phyloP scores from a whole-genome alignment of 1,140 invertebrate species.

The Caenorhabditis remanei region DNA sequence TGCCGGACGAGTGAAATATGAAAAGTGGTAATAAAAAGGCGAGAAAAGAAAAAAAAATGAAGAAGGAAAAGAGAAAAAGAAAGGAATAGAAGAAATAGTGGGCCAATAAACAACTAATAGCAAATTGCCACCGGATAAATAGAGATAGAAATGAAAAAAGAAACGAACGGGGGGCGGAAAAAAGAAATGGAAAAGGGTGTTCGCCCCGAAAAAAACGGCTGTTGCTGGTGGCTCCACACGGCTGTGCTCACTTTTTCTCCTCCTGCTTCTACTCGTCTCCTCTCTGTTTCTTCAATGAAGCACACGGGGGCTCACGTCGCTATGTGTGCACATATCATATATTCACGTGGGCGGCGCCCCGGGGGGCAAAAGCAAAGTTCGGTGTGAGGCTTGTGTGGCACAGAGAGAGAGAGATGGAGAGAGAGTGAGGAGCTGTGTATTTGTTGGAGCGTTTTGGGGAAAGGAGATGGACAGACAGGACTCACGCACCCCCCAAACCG shows the following conservation, averaged over 20 bases:
- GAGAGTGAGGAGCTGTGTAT: slow-evolving; percentile 5
- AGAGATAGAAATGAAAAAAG: no score
- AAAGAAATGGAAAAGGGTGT: slow-evolving; percentile 22
- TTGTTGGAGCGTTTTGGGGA: slow-evolving; percentile 1
- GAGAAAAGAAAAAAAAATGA: neutral
- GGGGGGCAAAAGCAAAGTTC: slow-evolving; percentile 50
- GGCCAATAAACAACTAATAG: slow-evolving; percentile 3
- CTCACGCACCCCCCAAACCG: neutral
- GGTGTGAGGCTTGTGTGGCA: neutral
- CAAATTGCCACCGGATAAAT: neutral
- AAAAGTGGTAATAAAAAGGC: neutral
- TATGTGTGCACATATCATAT: slow-evolving; percentile 56
- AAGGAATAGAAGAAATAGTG: neutral
- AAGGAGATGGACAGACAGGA: slow-evolving; percentile 11
- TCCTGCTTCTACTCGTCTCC: neutral
- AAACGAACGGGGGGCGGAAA: neutral
- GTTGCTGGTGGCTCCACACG: neutral
- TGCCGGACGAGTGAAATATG: neutral
- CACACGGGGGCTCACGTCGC: slow-evolving; percentile 40
- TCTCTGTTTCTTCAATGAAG: slow-evolving; percentile 40
- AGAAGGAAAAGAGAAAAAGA: neutral
- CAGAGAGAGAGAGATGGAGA: neutral
- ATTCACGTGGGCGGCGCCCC: slow-evolving; percentile 53
- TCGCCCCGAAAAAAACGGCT: slow-evolving; percentile 46
- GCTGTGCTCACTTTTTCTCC: slow-evolving; percentile 40